These are phyloP conservation scores for Leucania comma DNA, from an alignment of 2,888 invertebrate species.

Conservation along the genomic window DNA sequence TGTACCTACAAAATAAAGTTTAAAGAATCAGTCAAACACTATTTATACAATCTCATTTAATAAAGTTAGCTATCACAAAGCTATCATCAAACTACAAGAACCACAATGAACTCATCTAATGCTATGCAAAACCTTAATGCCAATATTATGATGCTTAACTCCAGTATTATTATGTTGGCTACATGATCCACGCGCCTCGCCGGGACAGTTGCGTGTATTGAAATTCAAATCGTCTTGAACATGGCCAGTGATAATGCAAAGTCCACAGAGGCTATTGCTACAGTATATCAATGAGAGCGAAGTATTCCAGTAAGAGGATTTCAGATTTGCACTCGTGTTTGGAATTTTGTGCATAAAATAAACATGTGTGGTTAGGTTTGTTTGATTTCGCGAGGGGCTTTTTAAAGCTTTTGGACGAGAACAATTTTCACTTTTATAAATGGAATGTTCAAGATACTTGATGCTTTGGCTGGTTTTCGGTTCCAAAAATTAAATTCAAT, in stretches of 20 bases:
- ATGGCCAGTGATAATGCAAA: conserved; percentile 74
- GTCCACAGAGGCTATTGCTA: conserved; percentile 69
- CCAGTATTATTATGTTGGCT: conserved; percentile 47
- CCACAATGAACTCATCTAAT: conserved; percentile 32
- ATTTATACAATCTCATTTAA: neutral
- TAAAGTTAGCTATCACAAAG: conserved; percentile 1
- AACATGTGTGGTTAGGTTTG: conserved; percentile 41
- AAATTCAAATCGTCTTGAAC: conserved; percentile 76
- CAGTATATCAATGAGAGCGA: conserved; percentile 76
- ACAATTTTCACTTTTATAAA: neutral
- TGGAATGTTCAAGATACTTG: neutral
- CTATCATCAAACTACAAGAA: conserved; percentile 29
- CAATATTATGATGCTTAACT: conserved; percentile 58
- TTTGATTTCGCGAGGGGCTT: neutral
- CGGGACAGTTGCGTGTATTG: conserved; percentile 68
- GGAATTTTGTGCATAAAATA: conserved; percentile 50
- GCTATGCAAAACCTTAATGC: conserved; percentile 53
- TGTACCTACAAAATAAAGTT: neutral
- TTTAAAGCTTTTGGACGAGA: neutral
- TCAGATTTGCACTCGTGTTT: conserved; percentile 55
- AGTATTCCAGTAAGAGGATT: conserved; percentile 66
- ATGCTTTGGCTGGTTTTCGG: neutral
- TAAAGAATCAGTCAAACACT: neutral
- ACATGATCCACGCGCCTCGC: conserved; percentile 49
- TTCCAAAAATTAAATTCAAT: neutral